Percentiles rank a stretch among this genome's conserved stretches.
Evolutionary conservation across 2,888 invertebrate genomes (phyloP).

Genomic region (Acrocera orbiculus): DNA sequence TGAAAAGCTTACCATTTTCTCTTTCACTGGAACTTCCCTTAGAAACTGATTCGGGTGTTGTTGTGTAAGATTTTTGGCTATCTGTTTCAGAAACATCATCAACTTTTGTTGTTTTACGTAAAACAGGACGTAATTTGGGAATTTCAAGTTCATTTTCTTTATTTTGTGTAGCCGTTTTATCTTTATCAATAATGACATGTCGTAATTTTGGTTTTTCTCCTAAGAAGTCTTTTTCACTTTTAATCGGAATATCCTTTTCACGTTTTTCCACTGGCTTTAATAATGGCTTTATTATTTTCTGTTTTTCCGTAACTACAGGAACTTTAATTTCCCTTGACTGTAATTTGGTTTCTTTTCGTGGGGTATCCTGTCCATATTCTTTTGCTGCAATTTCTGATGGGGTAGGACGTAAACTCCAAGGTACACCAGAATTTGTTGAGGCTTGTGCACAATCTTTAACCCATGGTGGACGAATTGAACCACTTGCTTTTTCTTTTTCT

Average conservation of each 20-base stretch:
- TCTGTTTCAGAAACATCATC: slow-evolving; percentile 25
- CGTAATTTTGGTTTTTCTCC: slow-evolving; percentile 27
- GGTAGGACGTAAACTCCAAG: slow-evolving; percentile 28
- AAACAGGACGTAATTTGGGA: slow-evolving; percentile 24
- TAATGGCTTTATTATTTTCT: slow-evolving; percentile 16
- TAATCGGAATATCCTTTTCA: slow-evolving; percentile 10
- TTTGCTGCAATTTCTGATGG: slow-evolving; percentile 13
- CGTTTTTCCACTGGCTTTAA: slow-evolving; percentile 11
- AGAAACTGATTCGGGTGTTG: slow-evolving; percentile 25
- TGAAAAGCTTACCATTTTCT: too few species aligned
- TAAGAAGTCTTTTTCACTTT: too few species aligned
- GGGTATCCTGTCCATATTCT: slow-evolving; percentile 6
- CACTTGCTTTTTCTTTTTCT: slow-evolving; percentile 18
- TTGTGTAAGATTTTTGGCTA: too few species aligned
- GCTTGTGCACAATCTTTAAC: slow-evolving; percentile 41
- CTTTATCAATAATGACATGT: slow-evolving; percentile 27
- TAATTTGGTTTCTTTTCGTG: slow-evolving; percentile 14
- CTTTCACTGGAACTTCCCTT: slow-evolving; percentile 20
- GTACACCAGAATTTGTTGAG: slow-evolving; percentile 33
- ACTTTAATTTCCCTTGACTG: slow-evolving; percentile 28
- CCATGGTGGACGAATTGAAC: slow-evolving; percentile 51
- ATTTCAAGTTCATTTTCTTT: slow-evolving; percentile 15
- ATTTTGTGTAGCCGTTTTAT: slow-evolving; percentile 20
- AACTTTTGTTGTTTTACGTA: slow-evolving; percentile 28
- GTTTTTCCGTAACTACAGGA: slow-evolving; percentile 21